Conservation (phyloP, 2,797 vertebrate species). For the Arremon aurantiirostris region DNA sequence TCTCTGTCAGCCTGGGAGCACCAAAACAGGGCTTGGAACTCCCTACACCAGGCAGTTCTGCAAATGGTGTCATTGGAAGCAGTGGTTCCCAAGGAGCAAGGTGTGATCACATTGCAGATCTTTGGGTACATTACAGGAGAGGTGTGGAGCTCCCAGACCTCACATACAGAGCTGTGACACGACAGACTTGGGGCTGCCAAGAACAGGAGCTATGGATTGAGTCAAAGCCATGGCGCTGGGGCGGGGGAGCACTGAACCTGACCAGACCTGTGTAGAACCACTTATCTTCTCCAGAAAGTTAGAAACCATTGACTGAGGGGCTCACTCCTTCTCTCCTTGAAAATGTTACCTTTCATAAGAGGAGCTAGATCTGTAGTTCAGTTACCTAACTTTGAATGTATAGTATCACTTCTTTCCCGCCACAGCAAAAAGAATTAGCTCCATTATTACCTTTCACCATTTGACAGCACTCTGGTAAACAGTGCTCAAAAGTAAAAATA, state of each 20-base stretch:
- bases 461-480: not conserved
- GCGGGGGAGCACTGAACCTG: rapidly evolving
- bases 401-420: not conserved
- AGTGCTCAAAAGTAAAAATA: not conserved
- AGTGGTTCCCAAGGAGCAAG: rapidly evolving
- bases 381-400: not conserved
- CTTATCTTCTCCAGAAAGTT: not conserved
- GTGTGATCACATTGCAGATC: not conserved
- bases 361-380: not conserved
- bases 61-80: not conserved
- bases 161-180: not conserved
- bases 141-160: not conserved
- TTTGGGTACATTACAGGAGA: not conserved
- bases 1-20: not conserved
- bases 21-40: not conserved
- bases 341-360: not conserved
- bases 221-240: not conserved
- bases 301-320: not conserved
- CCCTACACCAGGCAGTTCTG: not conserved
- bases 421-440: not conserved
- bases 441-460: not conserved
- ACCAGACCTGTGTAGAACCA: rapidly evolving
- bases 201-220: rapidly evolving
- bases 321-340: not conserved
- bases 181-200: not conserved